These are phyloP conservation scores for Micrastur ruficollis DNA, from an alignment of 2,797 vertebrate genomes.

Conservation along the genomic window DNA sequence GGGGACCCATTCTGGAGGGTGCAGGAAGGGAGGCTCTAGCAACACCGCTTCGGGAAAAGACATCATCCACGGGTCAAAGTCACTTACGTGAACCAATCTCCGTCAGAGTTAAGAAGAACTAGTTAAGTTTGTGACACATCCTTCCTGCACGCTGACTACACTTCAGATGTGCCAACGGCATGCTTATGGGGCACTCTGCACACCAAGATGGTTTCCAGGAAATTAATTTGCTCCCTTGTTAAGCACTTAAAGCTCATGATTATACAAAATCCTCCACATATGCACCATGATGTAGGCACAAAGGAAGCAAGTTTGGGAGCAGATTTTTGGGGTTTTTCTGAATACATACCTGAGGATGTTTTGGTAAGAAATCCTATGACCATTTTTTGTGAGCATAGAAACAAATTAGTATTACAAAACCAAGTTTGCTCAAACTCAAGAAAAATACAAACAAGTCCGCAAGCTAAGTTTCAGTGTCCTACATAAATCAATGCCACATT, in stretches of 20 bases:
- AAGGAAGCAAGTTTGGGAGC: background rate
- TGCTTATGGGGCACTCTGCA: background rate
- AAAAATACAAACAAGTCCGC: background rate
- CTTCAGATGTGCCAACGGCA: background rate
- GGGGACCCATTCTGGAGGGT: accelerated
- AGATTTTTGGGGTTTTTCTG: accelerated
- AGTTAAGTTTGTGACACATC: background rate
- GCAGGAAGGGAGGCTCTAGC: background rate
- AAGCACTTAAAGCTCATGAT: accelerated
- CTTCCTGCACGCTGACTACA: background rate
- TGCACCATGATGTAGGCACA: accelerated
- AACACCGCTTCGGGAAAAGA: background rate
- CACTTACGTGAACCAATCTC: background rate
- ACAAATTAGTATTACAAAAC: background rate
- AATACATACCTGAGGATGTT: background rate
- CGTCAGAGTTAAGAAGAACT: background rate
- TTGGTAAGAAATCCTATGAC: background rate
- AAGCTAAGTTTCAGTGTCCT: background rate
- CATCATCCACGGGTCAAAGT: background rate
- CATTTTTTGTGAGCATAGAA: background rate
- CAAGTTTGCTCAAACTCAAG: background rate
- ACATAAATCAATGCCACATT: background rate
- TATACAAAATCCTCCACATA: too few relatives aligned
- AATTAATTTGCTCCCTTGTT: background rate
- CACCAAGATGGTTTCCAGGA: background rate